A percentile compares a stretch with the other conserved stretches of the same genome.
Conservation (phyloP, 1,140 invertebrate genomes). For the Rhyacophila brunnea region DNA sequence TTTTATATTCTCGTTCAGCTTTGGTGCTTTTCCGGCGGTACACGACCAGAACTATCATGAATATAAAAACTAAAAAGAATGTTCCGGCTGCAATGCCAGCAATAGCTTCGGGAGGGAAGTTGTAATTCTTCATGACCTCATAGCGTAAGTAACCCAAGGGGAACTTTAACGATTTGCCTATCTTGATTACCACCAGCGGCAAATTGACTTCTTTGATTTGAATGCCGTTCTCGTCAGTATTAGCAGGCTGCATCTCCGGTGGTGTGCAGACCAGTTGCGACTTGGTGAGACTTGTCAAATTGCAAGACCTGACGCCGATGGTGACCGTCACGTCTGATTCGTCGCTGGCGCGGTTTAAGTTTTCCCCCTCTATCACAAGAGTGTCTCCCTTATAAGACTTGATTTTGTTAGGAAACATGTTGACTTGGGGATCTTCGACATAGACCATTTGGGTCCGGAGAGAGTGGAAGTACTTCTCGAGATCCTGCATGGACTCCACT, state of each 20-base stretch:
- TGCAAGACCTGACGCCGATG: constrained; percentile 84
- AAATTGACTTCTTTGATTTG: constrained; percentile 68
- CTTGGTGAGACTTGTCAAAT: constrained; percentile 87
- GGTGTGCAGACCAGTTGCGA: constrained; percentile 89
- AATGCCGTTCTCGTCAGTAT: constrained; percentile 82
- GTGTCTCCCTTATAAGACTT: constrained; percentile 94
- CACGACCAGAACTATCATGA: constrained; percentile 82
- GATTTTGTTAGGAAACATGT: constrained; percentile 78
- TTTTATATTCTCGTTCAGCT: constrained; percentile 92
- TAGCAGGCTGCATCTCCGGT: constrained; percentile 78
- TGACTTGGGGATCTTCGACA: constrained; percentile 89
- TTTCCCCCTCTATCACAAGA: constrained; percentile 92
- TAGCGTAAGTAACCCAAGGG: constrained; percentile 87
- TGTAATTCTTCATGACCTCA: constrained; percentile 80
- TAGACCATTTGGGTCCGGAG: constrained; percentile 80
- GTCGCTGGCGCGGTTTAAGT: constrained; percentile 87
- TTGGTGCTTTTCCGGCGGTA: constrained; percentile 91
- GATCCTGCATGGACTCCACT: constrained; percentile 82
- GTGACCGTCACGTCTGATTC: constrained; percentile 92
- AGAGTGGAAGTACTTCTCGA: constrained; percentile 83
- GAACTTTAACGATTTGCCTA: constrained; percentile 83
- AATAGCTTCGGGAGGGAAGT: constrained; percentile 84
- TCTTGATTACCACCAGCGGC: constrained; percentile 85
- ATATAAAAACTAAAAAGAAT: constrained; percentile 78
- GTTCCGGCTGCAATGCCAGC: constrained; percentile 82